Percentiles rank a stretch among this genome's conserved stretches.
Conservation (phyloP, 2,888 invertebrate species). For the Copidosoma aretas region DNA sequence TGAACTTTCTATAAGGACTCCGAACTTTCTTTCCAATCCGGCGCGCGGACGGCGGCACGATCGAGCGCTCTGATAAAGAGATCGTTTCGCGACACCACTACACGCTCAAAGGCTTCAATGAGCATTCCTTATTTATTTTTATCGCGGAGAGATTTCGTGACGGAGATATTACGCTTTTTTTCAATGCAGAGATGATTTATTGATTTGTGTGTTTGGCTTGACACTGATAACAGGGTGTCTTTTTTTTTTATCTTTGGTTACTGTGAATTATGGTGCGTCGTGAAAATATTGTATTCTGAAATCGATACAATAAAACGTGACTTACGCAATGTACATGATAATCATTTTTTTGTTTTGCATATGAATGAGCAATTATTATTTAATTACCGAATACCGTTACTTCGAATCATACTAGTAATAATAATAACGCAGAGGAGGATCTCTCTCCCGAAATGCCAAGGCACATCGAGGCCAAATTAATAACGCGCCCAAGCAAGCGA, state of each 20-base stretch:
- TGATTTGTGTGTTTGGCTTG: no score
- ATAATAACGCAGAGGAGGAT: not conserved
- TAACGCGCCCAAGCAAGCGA: not conserved
- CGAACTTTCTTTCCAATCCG: not conserved
- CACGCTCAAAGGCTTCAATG: not conserved
- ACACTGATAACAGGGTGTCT: not conserved
- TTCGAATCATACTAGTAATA: not conserved
- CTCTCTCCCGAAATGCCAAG: not conserved
- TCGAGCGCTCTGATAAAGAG: slow-evolving; percentile 8
- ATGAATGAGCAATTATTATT: not conserved
- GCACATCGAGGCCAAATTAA: not conserved
- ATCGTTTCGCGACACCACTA: slow-evolving; percentile 5
- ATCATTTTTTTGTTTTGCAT: not conserved
- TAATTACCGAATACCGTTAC: not conserved
- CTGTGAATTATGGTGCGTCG: not conserved
- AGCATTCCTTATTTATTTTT: not conserved
- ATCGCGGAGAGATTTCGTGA: not conserved
- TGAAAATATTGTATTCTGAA: no score
- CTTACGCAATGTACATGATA: no score
- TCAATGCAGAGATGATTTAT: no score
- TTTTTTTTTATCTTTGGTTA: not conserved
- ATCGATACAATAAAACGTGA: no score
- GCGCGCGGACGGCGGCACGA: no score
- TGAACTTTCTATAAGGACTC: not conserved
- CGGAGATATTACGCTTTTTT: not conserved